Evolutionary conservation across 2,888 invertebrate species (phyloP).

Genomic region (Pediacus dermestoides): DNA sequence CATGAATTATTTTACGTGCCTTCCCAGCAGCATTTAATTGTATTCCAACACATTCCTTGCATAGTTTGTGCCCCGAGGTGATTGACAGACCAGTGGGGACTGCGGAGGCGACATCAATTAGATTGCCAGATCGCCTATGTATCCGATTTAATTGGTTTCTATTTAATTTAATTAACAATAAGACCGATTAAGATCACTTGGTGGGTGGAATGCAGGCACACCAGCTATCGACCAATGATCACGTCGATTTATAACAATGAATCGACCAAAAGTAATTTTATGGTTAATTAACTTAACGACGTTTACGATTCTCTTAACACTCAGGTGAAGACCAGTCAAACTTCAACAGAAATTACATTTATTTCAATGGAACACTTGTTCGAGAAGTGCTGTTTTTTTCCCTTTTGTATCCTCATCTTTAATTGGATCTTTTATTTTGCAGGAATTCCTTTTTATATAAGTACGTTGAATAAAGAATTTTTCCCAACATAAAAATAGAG

Average conservation of each 20-base stretch:
- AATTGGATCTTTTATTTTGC: too few species aligned
- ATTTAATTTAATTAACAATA: constrained; percentile 32
- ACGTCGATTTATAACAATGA: constrained; percentile 20
- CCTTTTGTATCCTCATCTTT: too few species aligned
- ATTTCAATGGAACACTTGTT: too few species aligned
- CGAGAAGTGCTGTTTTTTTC: too few species aligned
- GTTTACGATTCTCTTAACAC: constrained; percentile 21
- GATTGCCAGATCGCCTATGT: constrained; percentile 1
- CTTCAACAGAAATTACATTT: too few species aligned
- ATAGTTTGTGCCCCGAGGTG: neutral
- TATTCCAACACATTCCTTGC: too few species aligned
- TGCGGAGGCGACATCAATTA: constrained; percentile 1
- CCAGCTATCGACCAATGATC: constrained; percentile 1
- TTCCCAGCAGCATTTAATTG: too few species aligned
- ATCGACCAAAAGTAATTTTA: constrained; percentile 27
- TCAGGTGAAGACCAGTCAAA: too few species aligned
- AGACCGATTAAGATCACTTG: constrained; percentile 26
- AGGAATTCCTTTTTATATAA: too few species aligned
- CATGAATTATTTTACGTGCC: too few species aligned
- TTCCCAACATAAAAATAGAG: too few species aligned
- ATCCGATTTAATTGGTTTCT: constrained; percentile 21
- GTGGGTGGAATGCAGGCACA: neutral
- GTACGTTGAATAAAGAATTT: too few species aligned
- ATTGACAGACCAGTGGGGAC: neutral
- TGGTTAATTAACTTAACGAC: constrained; percentile 30